Evolutionary conservation across 2,113 vertebrate genomes (phyloP).

Genomic region (Pardalotus punctatus): DNA sequence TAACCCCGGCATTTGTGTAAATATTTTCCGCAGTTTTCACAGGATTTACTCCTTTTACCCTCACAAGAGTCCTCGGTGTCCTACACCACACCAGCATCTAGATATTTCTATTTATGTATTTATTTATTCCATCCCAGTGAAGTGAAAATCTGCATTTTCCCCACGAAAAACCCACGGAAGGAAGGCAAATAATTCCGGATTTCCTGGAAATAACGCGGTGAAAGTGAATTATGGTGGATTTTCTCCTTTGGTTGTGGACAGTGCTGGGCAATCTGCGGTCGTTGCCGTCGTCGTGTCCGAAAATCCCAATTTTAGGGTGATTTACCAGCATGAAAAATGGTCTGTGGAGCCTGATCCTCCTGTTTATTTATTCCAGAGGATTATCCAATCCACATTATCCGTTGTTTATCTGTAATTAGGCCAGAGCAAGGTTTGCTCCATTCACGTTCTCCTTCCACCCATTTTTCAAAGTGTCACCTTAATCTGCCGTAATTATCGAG

Average conservation of each 20-base stretch:
- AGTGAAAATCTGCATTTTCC: neutral
- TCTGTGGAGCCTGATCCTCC: neutral
- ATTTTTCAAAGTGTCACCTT: conserved; percentile 36
- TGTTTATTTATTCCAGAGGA: neutral
- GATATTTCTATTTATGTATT: neutral
- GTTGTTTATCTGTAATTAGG: neutral
- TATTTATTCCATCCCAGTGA: neutral
- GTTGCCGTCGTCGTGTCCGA: fast-evolving
- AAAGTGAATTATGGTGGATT: neutral
- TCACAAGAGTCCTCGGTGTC: neutral
- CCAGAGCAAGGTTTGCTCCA: neutral
- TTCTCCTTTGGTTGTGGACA: neutral
- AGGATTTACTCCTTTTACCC: neutral
- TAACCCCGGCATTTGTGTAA: neutral
- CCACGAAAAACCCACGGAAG: neutral
- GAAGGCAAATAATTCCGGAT: neutral
- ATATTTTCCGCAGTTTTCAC: neutral
- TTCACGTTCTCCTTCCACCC: neutral
- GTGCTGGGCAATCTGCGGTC: neutral
- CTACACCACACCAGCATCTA: fast-evolving
- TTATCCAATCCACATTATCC: neutral
- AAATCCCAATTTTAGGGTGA: neutral
- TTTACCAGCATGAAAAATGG: neutral
- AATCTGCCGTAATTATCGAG: conserved; percentile 33
- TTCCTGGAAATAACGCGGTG: fast-evolving